Percentiles rank a stretch among this genome's conserved stretches.
phyloP scores from a whole-genome alignment of 23 tunicate species.

The Halocynthia aurantium region DNA sequence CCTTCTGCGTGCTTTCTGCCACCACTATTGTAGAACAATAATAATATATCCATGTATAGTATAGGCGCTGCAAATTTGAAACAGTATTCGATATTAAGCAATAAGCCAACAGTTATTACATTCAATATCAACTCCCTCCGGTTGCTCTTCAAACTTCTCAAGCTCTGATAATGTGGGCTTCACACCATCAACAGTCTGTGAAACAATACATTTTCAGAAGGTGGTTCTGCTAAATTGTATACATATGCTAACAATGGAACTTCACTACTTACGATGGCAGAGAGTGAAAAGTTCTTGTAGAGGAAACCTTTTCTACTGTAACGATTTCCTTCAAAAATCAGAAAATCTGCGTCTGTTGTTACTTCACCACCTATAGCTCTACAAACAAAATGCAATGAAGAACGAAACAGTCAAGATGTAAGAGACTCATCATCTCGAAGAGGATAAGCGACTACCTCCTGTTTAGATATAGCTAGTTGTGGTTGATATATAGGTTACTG shows the following conservation, averaged over 20 bases:
- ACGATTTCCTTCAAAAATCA: constrained; percentile 79
- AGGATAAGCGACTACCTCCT: neutral
- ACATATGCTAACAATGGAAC: neutral
- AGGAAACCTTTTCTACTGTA: constrained; percentile 75
- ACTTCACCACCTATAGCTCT: constrained; percentile 56
- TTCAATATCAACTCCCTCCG: constrained; percentile 85
- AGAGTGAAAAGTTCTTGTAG: constrained; percentile 84
- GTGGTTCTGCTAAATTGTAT: neutral
- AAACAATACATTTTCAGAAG: neutral
- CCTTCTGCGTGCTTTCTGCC: constrained; percentile 37
- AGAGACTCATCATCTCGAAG: neutral
- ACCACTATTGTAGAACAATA: constrained; percentile 37
- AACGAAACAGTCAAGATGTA: too few species aligned
- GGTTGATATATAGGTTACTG: too few species aligned
- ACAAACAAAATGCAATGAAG: neutral
- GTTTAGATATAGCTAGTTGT: too few species aligned
- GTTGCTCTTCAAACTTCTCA: constrained; percentile 95
- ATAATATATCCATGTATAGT: neutral
- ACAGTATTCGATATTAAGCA: neutral
- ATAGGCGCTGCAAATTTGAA: neutral
- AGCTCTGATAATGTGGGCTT: constrained; percentile 93
- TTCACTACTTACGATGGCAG: constrained; percentile 61
- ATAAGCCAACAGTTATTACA: constrained; percentile 29
- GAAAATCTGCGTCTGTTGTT: constrained; percentile 70
- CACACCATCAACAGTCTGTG: constrained; percentile 87